phyloP scores from a whole-genome alignment of 2,888 invertebrate species.

The Megastigmus dorsalis region DNA sequence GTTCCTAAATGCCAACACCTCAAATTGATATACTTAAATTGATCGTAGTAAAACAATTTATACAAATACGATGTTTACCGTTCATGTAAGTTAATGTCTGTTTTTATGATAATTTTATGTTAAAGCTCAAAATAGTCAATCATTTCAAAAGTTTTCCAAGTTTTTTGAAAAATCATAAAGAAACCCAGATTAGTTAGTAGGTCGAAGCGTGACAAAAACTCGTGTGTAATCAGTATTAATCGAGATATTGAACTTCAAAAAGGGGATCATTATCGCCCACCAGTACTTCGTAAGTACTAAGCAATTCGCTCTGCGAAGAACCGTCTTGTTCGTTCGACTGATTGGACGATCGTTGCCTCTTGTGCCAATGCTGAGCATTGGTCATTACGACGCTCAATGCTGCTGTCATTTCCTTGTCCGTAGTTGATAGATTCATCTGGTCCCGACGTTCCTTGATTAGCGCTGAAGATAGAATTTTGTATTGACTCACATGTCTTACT shows the following conservation, averaged over 20 bases:
- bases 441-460: slow-evolving; percentile 12
- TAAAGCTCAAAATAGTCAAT: too few species aligned
- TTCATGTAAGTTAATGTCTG: too few species aligned
- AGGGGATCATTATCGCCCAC: slow-evolving; percentile 4
- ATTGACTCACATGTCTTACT: too few species aligned
- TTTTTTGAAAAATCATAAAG: too few species aligned
- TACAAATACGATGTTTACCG: too few species aligned
- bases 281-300: not conserved
- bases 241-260: slow-evolving; percentile 14
- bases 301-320: not conserved
- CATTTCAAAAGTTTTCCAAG: too few species aligned
- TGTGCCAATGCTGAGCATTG: slow-evolving; percentile 26
- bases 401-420: slow-evolving; percentile 30
- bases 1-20: too few species aligned
- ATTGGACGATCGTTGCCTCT: not conserved
- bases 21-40: too few species aligned
- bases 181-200: too few species aligned
- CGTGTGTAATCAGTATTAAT: not conserved
- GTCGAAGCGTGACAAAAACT: too few species aligned
- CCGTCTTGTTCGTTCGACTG: not conserved
- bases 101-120: too few species aligned
- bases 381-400: slow-evolving; percentile 32
- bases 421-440: not conserved
- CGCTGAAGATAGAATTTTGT: not conserved
- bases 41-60: too few species aligned